phyloP scores from a whole-genome alignment of 2,888 invertebrate species.

The Frankliniella fusca region DNA sequence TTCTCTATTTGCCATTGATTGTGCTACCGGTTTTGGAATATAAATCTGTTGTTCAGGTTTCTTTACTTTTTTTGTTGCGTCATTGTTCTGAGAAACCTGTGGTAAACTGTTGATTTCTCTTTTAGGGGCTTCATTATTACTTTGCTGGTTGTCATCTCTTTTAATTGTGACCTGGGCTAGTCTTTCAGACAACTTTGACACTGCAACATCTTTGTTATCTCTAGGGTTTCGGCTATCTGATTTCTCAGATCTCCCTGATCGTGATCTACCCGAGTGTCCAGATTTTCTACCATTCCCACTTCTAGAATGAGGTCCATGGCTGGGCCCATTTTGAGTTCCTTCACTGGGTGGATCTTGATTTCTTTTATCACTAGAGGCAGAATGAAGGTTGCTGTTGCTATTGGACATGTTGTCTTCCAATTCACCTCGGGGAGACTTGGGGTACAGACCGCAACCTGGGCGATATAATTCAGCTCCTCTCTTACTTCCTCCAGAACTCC shows the following conservation, averaged over 20 bases:
- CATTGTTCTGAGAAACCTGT: conserved; percentile 14
- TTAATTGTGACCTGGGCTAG: neutral
- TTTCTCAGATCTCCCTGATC: neutral
- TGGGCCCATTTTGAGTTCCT: neutral
- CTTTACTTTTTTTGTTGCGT: conserved; percentile 46
- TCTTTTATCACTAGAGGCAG: neutral
- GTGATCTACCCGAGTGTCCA: neutral
- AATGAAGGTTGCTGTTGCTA: conserved; percentile 1
- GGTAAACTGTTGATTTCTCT: neutral
- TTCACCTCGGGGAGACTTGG: neutral
- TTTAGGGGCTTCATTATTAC: neutral
- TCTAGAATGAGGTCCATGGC: neutral
- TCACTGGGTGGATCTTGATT: neutral
- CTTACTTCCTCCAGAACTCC: neutral
- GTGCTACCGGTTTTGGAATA: conserved; percentile 51
- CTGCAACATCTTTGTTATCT: neutral
- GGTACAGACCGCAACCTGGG: conserved; percentile 6
- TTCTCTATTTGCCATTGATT: conserved; percentile 44
- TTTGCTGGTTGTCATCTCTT: neutral
- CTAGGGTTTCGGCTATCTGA: neutral
- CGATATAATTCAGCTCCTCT: conserved; percentile 10
- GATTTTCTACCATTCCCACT: neutral
- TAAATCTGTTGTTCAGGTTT: conserved; percentile 57
- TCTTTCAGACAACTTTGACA: neutral
- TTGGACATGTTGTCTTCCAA: neutral